phyloP scores from a whole-genome alignment of 2,888 invertebrate genomes.

The Biston betularia region DNA sequence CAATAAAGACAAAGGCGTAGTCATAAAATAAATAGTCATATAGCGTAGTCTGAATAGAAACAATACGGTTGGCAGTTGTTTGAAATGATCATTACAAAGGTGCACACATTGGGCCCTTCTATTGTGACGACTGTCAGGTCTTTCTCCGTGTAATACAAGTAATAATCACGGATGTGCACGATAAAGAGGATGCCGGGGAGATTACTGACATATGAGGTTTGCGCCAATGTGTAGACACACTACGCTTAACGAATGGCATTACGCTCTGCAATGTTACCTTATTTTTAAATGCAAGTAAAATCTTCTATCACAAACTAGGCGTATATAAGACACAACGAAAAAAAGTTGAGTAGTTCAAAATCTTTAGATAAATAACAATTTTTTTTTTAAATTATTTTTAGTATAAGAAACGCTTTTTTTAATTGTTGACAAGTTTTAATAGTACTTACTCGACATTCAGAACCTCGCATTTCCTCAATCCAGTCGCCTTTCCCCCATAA shows the following conservation, averaged over 20 bases:
- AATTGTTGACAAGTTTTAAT: no score
- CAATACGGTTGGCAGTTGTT: conserved; percentile 1
- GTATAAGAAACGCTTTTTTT: no score
- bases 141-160: conserved; percentile 23
- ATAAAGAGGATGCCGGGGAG: conserved; percentile 27
- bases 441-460: conserved; percentile 77
- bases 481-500: conserved; percentile 75
- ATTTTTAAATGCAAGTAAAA: conserved; percentile 1
- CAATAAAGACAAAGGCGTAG: no score
- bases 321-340: no score
- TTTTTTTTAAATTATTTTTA: no score
- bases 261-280: neutral
- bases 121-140: conserved; percentile 28
- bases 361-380: no score
- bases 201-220: conserved; percentile 37
- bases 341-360: no score
- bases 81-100: conserved; percentile 25
- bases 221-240: conserved; percentile 22
- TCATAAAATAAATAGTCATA: neutral
- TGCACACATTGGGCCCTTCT: conserved; percentile 24
- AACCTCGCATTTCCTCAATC: conserved; percentile 76
- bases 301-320: neutral
- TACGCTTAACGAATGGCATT: neutral
- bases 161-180: conserved; percentile 30
- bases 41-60: neutral